phyloP scores from a whole-genome alignment of 2,797 vertebrate genomes.

The Oceanodroma leucorhoa region DNA sequence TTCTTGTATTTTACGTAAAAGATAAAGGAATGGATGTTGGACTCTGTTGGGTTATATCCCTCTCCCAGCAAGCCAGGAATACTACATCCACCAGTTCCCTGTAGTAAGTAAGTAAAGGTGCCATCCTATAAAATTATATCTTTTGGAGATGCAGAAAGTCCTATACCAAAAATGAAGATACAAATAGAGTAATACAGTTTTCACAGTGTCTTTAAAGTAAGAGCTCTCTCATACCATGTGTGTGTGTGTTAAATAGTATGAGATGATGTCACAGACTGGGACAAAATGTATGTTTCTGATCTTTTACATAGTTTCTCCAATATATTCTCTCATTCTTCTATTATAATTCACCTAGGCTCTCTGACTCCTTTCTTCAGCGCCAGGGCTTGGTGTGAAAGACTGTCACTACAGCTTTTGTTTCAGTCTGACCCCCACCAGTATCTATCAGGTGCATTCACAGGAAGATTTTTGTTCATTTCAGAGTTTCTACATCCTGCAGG shows the following conservation, averaged over 20 bases:
- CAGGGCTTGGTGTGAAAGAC: not conserved
- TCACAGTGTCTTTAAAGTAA: not conserved
- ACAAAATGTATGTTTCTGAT: not conserved
- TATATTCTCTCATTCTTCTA: not conserved
- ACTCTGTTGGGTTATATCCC: not conserved
- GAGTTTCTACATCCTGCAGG: not conserved
- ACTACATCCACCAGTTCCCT: not conserved
- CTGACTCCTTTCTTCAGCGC: not conserved
- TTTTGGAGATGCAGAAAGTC: not conserved
- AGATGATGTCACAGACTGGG: not conserved
- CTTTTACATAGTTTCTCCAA: not conserved
- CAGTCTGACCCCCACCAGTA: not conserved
- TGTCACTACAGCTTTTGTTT: not conserved
- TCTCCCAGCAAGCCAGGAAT: not conserved
- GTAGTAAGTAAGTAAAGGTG: not conserved
- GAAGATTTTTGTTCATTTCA: not conserved
- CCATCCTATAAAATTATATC: not conserved
- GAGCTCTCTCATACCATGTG: not conserved
- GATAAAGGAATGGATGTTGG: not conserved
- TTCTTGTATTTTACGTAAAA: not conserved
- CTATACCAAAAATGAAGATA: not conserved
- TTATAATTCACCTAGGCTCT: not conserved
- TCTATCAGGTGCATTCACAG: not conserved
- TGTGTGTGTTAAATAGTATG: not conserved
- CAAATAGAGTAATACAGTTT: not conserved